These are phyloP conservation scores for Girardinus metallicus DNA, from an alignment of 2,797 vertebrate genomes.

Conservation along the genomic window DNA sequence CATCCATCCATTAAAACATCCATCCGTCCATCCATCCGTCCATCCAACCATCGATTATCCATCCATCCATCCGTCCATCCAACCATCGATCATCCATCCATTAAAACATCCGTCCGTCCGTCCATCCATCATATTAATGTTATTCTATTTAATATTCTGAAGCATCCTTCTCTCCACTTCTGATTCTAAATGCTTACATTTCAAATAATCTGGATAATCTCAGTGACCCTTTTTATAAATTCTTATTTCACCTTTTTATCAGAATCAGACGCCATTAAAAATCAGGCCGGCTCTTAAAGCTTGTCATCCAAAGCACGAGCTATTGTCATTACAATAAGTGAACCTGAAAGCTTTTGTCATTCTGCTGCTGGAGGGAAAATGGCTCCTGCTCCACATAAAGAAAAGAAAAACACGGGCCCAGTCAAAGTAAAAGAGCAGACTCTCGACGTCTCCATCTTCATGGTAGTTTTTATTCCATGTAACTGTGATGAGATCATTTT, in stretches of 20 bases:
- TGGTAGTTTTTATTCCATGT: neutral
- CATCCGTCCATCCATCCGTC: no score
- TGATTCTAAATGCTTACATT: neutral
- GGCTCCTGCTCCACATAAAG: neutral
- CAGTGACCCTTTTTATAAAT: neutral
- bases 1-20: no score
- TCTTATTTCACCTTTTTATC: constrained; percentile 9
- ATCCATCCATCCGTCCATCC: no score
- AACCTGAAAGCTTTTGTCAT: constrained; percentile 1
- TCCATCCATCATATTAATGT: neutral
- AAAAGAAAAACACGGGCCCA: neutral
- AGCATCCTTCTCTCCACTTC: neutral
- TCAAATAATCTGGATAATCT: neutral
- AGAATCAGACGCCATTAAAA: constrained; percentile 17
- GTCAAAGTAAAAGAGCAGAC: neutral
- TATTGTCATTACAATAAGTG: constrained; percentile 18
- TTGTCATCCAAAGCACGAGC: neutral
- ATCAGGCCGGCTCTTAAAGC: neutral
- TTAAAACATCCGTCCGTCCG: no score
- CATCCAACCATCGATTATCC: no score
- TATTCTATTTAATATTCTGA: neutral
- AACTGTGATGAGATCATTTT: neutral
- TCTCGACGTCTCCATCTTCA: neutral
- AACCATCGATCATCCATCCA: no score
- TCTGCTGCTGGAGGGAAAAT: neutral